These are phyloP conservation scores for Nomada lathburiana DNA, from an alignment of 2,888 invertebrate genomes.

Conservation along the genomic window DNA sequence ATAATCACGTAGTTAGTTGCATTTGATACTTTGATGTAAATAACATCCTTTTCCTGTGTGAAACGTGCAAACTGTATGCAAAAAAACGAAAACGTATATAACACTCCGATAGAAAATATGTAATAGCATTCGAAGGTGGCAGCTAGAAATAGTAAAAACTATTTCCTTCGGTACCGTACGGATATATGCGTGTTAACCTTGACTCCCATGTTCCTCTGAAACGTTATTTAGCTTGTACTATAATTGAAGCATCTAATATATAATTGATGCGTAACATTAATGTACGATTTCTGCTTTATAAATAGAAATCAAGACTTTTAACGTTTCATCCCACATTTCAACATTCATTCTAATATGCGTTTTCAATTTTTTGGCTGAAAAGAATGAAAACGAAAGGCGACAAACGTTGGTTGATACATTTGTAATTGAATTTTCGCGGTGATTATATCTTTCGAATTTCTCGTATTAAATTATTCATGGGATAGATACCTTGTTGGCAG, in stretches of 20 bases:
- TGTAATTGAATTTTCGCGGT: background rate
- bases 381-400: background rate
- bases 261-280: conserved; percentile 39
- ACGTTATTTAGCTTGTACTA: conserved; percentile 29
- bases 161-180: conserved; percentile 14
- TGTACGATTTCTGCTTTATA: conserved; percentile 34
- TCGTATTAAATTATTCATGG: background rate
- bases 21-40: background rate
- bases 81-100: background rate
- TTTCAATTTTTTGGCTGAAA: background rate
- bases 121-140: conserved; percentile 3
- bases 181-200: conserved; percentile 40
- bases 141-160: conserved; percentile 34
- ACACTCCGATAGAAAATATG: conserved; percentile 10
- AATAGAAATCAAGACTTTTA: conserved; percentile 38
- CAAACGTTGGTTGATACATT: background rate
- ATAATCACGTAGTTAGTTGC: conserved; percentile 5
- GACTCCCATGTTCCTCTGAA: conserved; percentile 29
- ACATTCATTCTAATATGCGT: background rate
- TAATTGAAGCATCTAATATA: conserved; percentile 30
- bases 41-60: background rate
- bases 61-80: background rate
- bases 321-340: background rate
- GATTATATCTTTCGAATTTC: background rate
- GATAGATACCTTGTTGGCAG: background rate